Percentiles rank a stretch among this genome's conserved stretches.
Conservation (phyloP, 2,888 invertebrate genomes). For the Cephonodes hylas region DNA sequence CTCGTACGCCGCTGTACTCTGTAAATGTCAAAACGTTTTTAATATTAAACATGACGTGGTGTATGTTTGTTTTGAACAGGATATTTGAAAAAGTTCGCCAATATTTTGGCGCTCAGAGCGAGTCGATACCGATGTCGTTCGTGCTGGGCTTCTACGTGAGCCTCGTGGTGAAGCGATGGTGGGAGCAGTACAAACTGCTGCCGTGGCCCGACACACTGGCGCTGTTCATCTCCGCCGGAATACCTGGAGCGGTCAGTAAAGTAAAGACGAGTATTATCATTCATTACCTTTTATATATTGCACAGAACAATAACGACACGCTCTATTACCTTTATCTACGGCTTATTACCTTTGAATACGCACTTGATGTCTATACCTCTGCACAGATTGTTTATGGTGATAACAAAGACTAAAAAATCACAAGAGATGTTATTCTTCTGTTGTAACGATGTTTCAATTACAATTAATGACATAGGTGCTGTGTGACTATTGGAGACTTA, state of each 20-base stretch:
- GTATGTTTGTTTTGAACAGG: no score
- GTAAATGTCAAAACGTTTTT: no score
- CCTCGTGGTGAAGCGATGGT: conserved; percentile 95
- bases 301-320: background rate
- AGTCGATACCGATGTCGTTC: conserved; percentile 96
- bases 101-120: conserved; percentile 93
- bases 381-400: no score
- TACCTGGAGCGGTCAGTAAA: conserved; percentile 92
- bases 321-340: background rate
- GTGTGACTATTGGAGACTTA: no score
- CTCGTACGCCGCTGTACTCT: no score
- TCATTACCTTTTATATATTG: conserved; percentile 14
- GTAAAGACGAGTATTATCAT: conserved; percentile 49
- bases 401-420: no score
- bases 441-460: no score
- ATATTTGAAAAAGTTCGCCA: conserved; percentile 91
- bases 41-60: no score
- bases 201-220: conserved; percentile 97
- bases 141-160: conserved; percentile 97
- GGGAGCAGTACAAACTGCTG: conserved; percentile 95
- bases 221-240: conserved; percentile 94
- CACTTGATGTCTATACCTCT: background rate
- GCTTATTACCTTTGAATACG: background rate
- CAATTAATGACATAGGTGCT: no score
- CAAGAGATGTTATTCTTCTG: no score